Percentiles rank a stretch among this genome's conserved stretches.
These are phyloP conservation scores for Pristionchus arcanus DNA, from an alignment of 2,888 invertebrate species.

Conservation along the genomic window DNA sequence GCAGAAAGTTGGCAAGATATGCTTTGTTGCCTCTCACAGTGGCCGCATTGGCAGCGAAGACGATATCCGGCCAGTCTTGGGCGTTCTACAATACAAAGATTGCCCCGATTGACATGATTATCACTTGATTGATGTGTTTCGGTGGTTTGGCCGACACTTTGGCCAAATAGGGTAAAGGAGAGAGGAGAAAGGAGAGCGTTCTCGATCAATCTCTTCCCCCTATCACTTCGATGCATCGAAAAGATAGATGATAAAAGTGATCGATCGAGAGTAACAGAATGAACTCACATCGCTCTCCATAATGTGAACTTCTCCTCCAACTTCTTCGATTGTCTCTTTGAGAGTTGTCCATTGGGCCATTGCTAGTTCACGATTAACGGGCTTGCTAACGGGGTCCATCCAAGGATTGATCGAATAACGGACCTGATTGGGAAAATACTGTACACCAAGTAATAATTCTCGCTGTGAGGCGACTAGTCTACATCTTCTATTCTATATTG, in stretches of 20 bases:
- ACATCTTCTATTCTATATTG: background rate
- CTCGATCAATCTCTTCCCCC: slow-evolving; percentile 44
- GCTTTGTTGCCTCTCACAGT: slow-evolving; percentile 74
- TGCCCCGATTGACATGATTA: background rate
- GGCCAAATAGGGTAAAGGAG: background rate
- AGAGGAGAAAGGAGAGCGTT: slow-evolving; percentile 19
- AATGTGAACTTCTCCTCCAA: slow-evolving; percentile 75
- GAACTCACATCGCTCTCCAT: slow-evolving; percentile 73
- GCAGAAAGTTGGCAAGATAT: slow-evolving; percentile 76
- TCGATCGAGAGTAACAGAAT: slow-evolving; percentile 13
- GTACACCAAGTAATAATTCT: background rate
- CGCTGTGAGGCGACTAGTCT: background rate
- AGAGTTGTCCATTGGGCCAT: slow-evolving; percentile 74
- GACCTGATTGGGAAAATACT: slow-evolving; percentile 60
- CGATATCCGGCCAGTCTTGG: slow-evolving; percentile 76
- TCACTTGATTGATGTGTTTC: slow-evolving; percentile 18
- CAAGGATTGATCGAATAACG: slow-evolving; percentile 78
- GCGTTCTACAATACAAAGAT: slow-evolving; percentile 68
- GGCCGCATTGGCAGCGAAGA: slow-evolving; percentile 78
- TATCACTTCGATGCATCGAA: background rate
- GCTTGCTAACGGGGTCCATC: slow-evolving; percentile 72
- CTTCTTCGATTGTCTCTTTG: slow-evolving; percentile 71
- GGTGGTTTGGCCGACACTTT: slow-evolving; percentile 21
- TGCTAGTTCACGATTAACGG: slow-evolving; percentile 69
- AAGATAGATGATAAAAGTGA: slow-evolving; percentile 3